phyloP scores from a whole-genome alignment of 2,113 vertebrate species.

The Cyanoramphus novaezelandiae region DNA sequence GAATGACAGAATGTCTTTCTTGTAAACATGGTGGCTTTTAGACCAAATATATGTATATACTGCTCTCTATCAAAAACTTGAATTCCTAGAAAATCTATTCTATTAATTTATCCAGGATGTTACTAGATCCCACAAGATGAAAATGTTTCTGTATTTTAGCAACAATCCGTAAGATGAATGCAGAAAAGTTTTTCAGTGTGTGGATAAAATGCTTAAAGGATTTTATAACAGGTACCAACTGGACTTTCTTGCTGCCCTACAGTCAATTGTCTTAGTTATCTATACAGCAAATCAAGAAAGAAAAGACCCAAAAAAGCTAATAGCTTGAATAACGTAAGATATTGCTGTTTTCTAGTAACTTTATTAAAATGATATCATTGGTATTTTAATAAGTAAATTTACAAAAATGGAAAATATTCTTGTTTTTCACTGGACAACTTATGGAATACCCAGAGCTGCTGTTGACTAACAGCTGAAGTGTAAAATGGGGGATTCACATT shows the following conservation, averaged over 20 bases:
- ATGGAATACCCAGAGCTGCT: neutral
- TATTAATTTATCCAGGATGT: neutral
- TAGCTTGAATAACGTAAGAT: neutral
- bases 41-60: neutral
- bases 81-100: neutral
- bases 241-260: neutral
- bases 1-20: neutral
- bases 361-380: neutral
- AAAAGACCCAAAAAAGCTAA: neutral
- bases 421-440: neutral
- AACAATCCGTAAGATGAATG: neutral
- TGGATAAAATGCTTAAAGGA: neutral
- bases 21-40: neutral
- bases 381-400: neutral
- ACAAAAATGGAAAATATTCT: neutral
- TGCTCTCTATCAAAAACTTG: neutral
- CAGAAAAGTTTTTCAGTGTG: neutral
- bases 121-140: neutral
- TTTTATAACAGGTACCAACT: neutral
- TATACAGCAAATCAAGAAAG: neutral
- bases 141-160: neutral
- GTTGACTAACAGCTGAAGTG: neutral
- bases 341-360: neutral
- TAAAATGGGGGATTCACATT: neutral
- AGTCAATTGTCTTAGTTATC: neutral